Conservation (phyloP, 2,797 vertebrate genomes). For the Gambelia wislizenii region DNA sequence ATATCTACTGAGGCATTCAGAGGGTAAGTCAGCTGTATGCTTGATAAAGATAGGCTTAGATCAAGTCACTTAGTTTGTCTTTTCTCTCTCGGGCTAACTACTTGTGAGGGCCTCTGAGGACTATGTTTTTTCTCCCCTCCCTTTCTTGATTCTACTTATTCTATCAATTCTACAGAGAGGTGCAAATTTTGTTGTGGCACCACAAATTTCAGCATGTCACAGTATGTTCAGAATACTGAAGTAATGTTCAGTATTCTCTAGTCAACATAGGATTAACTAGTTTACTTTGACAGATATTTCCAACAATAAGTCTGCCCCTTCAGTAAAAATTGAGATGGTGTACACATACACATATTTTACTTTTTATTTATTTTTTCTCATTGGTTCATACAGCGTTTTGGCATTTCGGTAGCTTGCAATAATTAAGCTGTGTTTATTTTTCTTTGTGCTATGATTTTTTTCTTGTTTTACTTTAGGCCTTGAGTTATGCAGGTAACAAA, state of each 20-base stretch:
- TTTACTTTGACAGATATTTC: not conserved
- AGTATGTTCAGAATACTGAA: not conserved
- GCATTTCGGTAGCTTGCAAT: not conserved
- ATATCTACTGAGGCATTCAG: not conserved
- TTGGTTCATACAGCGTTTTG: not conserved
- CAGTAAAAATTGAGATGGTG: not conserved
- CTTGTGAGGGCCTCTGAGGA: not conserved
- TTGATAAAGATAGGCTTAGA: not conserved
- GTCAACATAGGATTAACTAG: not conserved
- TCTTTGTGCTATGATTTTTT: not conserved
- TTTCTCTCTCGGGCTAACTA: not conserved
- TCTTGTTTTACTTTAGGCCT: conserved; percentile 83
- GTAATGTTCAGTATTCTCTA: not conserved
- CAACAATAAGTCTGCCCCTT: not conserved
- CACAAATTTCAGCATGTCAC: not conserved
- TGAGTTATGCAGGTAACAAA: conserved; percentile 90
- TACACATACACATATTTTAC: not conserved
- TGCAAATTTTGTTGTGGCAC: not conserved
- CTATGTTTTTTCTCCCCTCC: not conserved
- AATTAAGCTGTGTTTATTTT: not conserved
- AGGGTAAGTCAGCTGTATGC: not conserved
- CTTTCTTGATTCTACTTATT: not conserved
- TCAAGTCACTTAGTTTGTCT: not conserved
- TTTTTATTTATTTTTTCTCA: not conserved
- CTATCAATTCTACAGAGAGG: not conserved